Evolutionary conservation across 1,140 invertebrate genomes (phyloP).

Genomic region (Nebria ingens): DNA sequence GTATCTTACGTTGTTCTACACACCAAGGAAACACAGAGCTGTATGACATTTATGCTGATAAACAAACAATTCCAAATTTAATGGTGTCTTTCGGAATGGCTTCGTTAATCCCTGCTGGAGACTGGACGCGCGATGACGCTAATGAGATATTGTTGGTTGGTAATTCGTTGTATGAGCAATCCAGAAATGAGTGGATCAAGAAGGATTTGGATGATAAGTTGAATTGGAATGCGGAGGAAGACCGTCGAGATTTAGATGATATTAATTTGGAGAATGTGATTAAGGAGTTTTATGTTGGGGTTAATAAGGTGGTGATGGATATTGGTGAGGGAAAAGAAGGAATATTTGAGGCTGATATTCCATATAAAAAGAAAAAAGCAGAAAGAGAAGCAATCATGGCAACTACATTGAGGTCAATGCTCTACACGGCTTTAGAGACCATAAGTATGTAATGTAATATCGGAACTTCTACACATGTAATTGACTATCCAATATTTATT

Average conservation of each 20-base stretch:
- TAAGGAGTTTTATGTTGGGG: constrained; percentile 27
- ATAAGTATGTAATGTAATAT: no score
- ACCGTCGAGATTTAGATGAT: constrained; percentile 16
- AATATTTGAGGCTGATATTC: background rate
- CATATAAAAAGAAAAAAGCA: no score
- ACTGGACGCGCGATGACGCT: constrained; percentile 26
- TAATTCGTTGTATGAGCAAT: constrained; percentile 13
- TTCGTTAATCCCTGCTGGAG: constrained; percentile 19
- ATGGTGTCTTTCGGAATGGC: constrained; percentile 25
- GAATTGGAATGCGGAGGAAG: constrained; percentile 15
- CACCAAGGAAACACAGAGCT: constrained; percentile 19
- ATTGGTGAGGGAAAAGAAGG: constrained; percentile 16
- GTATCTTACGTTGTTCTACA: constrained; percentile 23
- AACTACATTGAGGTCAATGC: no score
- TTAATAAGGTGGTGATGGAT: constrained; percentile 25
- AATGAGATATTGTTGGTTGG: constrained; percentile 22
- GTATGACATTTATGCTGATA: constrained; percentile 24
- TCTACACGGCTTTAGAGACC: no score
- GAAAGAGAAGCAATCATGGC: no score
- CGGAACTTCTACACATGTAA: no score
- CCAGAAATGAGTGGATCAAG: constrained; percentile 14
- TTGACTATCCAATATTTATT: background rate
- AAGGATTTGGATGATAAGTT: background rate
- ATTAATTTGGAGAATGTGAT: constrained; percentile 25
- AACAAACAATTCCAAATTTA: constrained; percentile 29